Percentiles rank a stretch among this genome's conserved stretches.
These are phyloP conservation scores for Brachypodius melanocephalos DNA, from an alignment of 2,113 vertebrate genomes.

Conservation along the genomic window DNA sequence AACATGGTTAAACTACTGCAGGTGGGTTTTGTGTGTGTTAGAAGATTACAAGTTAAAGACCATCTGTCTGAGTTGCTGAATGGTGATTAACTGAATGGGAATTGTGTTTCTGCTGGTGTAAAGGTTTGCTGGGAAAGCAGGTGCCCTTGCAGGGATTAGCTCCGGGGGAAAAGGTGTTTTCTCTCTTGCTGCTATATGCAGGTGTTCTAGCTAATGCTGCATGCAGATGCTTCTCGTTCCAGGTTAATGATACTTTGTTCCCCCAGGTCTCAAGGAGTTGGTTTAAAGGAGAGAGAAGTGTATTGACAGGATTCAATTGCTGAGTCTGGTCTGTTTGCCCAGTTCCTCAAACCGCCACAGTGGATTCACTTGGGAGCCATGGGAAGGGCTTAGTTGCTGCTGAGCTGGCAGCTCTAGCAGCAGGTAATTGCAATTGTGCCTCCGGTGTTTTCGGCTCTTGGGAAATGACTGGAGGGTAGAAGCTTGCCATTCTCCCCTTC, in stretches of 20 bases:
- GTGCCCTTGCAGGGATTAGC: background rate
- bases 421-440: background rate
- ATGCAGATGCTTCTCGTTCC: background rate
- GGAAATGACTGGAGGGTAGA: background rate
- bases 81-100: background rate
- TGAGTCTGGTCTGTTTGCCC: background rate
- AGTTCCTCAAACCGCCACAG: background rate
- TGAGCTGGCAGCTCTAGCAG: background rate
- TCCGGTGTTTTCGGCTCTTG: background rate
- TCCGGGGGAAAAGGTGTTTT: constrained; percentile 3
- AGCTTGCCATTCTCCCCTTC: background rate
- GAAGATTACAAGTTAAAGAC: background rate
- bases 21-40: background rate
- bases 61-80: background rate
- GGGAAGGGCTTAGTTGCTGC: background rate
- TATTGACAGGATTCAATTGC: background rate
- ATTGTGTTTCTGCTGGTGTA: background rate
- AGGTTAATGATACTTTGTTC: background rate
- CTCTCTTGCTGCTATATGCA: background rate
- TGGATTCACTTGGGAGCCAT: background rate
- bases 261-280: background rate
- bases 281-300: background rate
- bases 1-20: background rate
- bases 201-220: background rate
- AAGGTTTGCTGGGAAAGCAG: background rate